Base-by-base conservation (phyloP, 2,113 vertebrate species). In the Gasterosteus nipponicus region DNA sequence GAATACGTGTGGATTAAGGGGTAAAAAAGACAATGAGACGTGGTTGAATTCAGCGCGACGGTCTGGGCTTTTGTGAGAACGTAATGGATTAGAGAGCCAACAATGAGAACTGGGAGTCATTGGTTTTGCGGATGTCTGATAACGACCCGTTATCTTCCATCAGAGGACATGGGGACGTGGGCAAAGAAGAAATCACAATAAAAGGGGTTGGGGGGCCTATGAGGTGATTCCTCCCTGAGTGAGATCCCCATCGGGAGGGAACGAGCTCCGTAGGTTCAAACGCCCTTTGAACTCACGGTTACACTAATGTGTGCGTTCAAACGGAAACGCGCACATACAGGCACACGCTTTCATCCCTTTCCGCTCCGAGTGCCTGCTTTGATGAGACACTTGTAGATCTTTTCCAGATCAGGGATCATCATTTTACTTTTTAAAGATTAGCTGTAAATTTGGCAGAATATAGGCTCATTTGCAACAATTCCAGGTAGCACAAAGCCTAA, bases 181-280 rank as follows among this genome's bases (percentile, higher is more conserved):
- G 66, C 29, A 62, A 75, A 49, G 41, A 73, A 38, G 51, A 76
- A 84, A 78, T 75, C 47, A 75, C 22, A 66, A 26, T 26, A 58
- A 82, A 71, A 69, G n/a, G 29, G 2, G 26, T 4, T 15, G 11
- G 22, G 74, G 73, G 73, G 39, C 16, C 11, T 60, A 46, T 33
- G 33, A 33, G 33, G 33, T 38, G 35, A 38, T 73, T 66, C 22
- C 57, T 65, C 68, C 41, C 42, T 51, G 76, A 29, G 38, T 63
- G 64, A 78, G 81, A 86, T 89, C 44, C 49, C 78, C 68, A 89
- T 90, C 82, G 2, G 16, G 10, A 26, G 35, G 74, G 69, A 87
- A 86, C 84, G 71, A 85, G 68, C 60, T 80, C 41, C 74, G 51
- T 31, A 33, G 41, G 38, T 69, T 79, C 38, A 75, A 62, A 81